These are phyloP conservation scores for Sylvilagus bachmani DNA, from an alignment of 2,113 vertebrate genomes.

Conservation along the genomic window DNA sequence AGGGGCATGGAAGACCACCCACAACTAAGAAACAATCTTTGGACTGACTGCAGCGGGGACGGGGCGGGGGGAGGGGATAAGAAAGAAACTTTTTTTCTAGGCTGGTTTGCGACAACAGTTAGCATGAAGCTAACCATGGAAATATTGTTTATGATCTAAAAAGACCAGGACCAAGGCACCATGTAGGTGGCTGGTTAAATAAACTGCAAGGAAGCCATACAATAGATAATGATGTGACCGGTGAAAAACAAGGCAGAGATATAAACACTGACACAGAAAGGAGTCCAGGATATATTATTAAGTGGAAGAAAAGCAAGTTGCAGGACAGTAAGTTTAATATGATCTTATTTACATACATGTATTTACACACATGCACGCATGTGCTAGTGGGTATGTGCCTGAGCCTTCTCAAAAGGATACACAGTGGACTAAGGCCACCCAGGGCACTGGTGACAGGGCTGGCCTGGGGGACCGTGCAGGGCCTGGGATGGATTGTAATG, in stretches of 20 bases:
- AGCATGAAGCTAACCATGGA: neutral
- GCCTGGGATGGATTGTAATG: neutral
- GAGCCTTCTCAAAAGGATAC: neutral
- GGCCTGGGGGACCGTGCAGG: neutral
- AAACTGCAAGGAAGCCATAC: neutral
- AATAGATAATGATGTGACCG: neutral
- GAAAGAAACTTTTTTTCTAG: neutral
- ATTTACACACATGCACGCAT: neutral
- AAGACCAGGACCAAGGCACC: neutral
- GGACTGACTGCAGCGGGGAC: no score
- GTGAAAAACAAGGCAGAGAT: constrained; percentile 2
- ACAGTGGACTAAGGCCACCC: no score
- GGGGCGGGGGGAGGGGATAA: neutral
- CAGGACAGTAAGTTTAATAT: neutral
- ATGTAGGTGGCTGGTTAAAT: neutral
- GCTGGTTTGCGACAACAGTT: neutral
- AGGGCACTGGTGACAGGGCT: neutral
- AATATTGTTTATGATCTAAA: neutral
- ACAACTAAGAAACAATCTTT: neutral
- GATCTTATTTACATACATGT: neutral
- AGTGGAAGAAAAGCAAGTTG: neutral
- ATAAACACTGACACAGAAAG: constrained; percentile 19
- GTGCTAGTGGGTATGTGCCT: neutral
- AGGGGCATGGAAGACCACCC: neutral
- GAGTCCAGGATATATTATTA: neutral